Evolutionary conservation across 1,140 invertebrate genomes (phyloP), one percentile per base, ranked within the genome.

Genomic region (Papilio glaucus): DNA sequence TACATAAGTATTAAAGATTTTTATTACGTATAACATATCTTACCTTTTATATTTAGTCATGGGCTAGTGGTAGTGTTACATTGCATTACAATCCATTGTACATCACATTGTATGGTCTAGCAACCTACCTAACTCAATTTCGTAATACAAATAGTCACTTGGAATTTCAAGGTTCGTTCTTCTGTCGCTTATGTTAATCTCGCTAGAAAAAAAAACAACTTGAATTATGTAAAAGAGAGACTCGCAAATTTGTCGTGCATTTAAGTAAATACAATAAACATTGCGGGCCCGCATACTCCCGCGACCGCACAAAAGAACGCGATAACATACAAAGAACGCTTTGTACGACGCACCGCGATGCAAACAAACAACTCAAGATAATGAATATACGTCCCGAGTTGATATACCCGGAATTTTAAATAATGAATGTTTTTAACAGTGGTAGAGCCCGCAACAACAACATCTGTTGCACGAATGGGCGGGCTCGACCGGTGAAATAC

Each of bases 281-380:
- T 18, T 9, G 45, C 45, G 15, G 15, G 45, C 45, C 45, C 45
- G 45, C 45, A 49, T 49, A 9, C 15, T 49, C 15, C 7, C 15
- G 45, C 15, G 15, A 49, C 45, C 45, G 45, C 45, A 49, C 45
- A 21, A 49, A 49, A 49, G 45, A 15, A 21, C 45, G 15, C 7
- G 45, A 49, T 49, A 18, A 49, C 15, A 49, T 45, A 45, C 45
- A 49, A 49, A 49, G 45, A 49, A 8, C 15, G 45, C 45, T 49
- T 49, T 49, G 45, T 49, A 49, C 45, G 21, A 49, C 39, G 39
- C 39, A 13, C 39, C 29, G 29, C 29, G 29, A 33, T 2, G 6
- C 29, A 33, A 41, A 13, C 18, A 49, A 49, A 49, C 45, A 49
- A 21, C 8, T 49, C 45, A 49, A 49, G 45, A 49, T 49, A 49